phyloP scores from a whole-genome alignment of 2,888 invertebrate genomes.

The Drosophila borborema region DNA sequence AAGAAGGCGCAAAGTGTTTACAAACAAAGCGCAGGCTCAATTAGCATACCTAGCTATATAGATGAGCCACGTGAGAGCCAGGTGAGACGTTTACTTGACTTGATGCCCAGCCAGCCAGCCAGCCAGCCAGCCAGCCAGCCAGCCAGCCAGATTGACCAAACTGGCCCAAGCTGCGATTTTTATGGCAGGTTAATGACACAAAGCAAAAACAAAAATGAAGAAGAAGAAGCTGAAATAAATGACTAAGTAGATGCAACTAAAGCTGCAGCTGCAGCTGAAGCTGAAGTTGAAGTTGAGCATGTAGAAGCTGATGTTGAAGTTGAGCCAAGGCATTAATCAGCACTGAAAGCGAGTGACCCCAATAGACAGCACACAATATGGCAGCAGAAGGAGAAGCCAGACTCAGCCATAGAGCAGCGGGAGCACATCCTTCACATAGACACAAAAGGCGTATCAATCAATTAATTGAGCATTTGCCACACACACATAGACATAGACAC shows the following conservation, averaged over 20 bases:
- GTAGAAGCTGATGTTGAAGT: conserved; percentile 1
- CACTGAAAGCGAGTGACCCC: conserved; percentile 59
- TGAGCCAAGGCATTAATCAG: conserved; percentile 46
- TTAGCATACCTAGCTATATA: conserved; percentile 68
- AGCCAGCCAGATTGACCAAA: conserved; percentile 2
- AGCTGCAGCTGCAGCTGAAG: background rate
- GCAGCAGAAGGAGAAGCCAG: conserved; percentile 8
- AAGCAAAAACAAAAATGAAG: background rate
- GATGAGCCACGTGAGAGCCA: conserved; percentile 57
- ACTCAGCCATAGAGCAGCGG: conserved; percentile 1
- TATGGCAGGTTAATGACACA: conserved; percentile 80
- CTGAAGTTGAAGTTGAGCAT: background rate
- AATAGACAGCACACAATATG: conserved; percentile 48
- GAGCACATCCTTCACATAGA: conserved; percentile 31
- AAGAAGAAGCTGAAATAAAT: background rate
- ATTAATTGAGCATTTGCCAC: conserved; percentile 72
- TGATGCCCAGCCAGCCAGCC: conserved; percentile 4
- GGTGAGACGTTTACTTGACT: conserved; percentile 42
- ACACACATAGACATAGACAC: background rate
- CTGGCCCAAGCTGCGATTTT: conserved; percentile 62
- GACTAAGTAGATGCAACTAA: conserved; percentile 17
- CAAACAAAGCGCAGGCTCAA: conserved; percentile 71
- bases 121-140: conserved; percentile 7
- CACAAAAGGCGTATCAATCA: conserved; percentile 72
- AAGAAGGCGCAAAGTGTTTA: conserved; percentile 65